Evolutionary conservation across 2,888 invertebrate genomes (phyloP).

Genomic region (Empis stercorea): DNA sequence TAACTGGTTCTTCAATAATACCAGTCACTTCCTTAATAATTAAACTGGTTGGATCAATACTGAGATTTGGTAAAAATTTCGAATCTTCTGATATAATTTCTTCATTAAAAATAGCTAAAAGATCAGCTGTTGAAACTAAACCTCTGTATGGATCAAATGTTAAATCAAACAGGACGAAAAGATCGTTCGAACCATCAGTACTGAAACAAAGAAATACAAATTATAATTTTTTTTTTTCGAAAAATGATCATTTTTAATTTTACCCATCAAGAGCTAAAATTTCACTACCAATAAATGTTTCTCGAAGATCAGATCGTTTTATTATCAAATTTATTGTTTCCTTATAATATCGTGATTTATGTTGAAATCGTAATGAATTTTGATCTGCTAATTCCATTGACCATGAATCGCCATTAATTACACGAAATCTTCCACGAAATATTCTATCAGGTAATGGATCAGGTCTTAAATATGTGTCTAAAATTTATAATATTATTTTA

Average conservation of each 20-base stretch:
- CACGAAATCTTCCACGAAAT: slow-evolving; percentile 69
- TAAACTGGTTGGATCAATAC: slow-evolving; percentile 50
- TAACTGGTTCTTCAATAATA: slow-evolving; percentile 30
- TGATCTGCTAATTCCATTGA: slow-evolving; percentile 52
- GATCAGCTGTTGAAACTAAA: slow-evolving; percentile 50
- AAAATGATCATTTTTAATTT: slow-evolving; percentile 20
- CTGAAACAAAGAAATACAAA: slow-evolving; percentile 29
- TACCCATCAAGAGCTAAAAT: slow-evolving; percentile 77
- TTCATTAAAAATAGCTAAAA: slow-evolving; percentile 49
- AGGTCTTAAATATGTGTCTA: slow-evolving; percentile 37
- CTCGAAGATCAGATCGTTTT: slow-evolving; percentile 56
- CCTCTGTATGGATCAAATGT: slow-evolving; percentile 68
- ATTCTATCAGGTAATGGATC: slow-evolving; percentile 63
- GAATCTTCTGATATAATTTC: slow-evolving; percentile 48
- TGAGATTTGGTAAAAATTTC: slow-evolving; percentile 49
- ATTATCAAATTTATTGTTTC: slow-evolving; percentile 63
- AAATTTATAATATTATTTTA: neutral
- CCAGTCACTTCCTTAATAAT: slow-evolving; percentile 44
- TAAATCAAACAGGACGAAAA: slow-evolving; percentile 74
- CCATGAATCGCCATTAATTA: slow-evolving; percentile 57
- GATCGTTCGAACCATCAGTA: slow-evolving; percentile 49
- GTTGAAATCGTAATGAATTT: slow-evolving; percentile 54
- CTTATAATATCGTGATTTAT: slow-evolving; percentile 59
- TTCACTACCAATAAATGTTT: slow-evolving; percentile 66
- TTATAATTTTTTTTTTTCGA: neutral